phyloP scores from a whole-genome alignment of 1,140 invertebrate species.

The Heliconius nattereri region DNA sequence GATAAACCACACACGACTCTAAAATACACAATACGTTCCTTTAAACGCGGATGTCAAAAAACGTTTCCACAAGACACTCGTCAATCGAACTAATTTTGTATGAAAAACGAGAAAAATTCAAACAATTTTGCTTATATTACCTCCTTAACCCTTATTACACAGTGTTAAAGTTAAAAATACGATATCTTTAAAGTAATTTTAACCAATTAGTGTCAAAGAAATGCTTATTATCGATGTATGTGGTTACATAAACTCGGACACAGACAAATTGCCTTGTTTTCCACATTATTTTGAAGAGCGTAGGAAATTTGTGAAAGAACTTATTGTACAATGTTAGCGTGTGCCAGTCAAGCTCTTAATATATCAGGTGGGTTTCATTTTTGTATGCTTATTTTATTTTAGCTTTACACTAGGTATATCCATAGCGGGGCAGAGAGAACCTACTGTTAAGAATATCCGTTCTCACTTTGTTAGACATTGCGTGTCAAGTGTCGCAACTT shows the following conservation, averaged over 20 bases:
- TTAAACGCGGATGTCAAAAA: slow-evolving; percentile 52
- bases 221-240: slow-evolving; percentile 56
- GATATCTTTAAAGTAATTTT: neutral
- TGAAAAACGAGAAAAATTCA: slow-evolving; percentile 39
- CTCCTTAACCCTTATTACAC: neutral
- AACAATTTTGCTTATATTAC: neutral
- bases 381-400: neutral
- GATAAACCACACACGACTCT: slow-evolving; percentile 58
- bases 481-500: too few species aligned
- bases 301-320: slow-evolving; percentile 48
- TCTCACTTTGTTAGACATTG: too few species aligned
- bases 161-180: neutral
- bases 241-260: slow-evolving; percentile 54
- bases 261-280: slow-evolving; percentile 45
- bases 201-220: slow-evolving; percentile 42
- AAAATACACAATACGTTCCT: slow-evolving; percentile 59
- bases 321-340: slow-evolving; percentile 53
- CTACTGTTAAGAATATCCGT: too few species aligned
- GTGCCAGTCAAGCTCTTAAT: slow-evolving; percentile 46
- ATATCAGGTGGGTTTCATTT: slow-evolving; percentile 31
- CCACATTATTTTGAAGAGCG: slow-evolving; percentile 48
- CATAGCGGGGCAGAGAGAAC: too few species aligned
- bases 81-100: slow-evolving; percentile 57
- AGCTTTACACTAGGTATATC: neutral
- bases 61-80: slow-evolving; percentile 53